Evolutionary conservation across 1,140 invertebrate genomes (phyloP).

Genomic region (Meloidogyne exigua): DNA sequence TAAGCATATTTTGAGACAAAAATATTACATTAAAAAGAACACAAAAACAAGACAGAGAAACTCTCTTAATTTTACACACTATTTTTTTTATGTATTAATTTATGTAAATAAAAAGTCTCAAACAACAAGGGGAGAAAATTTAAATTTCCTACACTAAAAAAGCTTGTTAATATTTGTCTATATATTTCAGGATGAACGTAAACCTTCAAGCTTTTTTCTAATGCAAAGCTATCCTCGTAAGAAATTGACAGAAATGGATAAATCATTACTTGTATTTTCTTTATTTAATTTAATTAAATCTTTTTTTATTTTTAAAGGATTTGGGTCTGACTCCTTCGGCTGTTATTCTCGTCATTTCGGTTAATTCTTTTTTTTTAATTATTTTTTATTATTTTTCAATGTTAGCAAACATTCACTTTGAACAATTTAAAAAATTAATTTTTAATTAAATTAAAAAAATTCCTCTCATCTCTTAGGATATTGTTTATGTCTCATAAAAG

Average conservation of each 20-base stretch:
- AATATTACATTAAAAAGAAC: too few relatives aligned
- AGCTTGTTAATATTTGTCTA: too few relatives aligned
- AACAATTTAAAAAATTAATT: not conserved
- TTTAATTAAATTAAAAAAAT: not conserved
- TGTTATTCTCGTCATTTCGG: constrained; percentile 30
- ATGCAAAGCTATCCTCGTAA: constrained; percentile 36
- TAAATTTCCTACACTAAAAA: too few relatives aligned
- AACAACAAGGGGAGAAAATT: too few relatives aligned
- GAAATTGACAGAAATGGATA: constrained; percentile 33
- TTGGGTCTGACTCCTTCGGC: constrained; percentile 34
- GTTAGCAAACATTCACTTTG: constrained; percentile 19
- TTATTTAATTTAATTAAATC: not conserved
- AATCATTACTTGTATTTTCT: constrained; percentile 25
- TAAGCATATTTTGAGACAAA: too few relatives aligned
- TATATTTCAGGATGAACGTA: constrained; percentile 26
- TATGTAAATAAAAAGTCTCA: too few relatives aligned
- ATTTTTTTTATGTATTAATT: too few relatives aligned
- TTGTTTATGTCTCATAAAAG: not conserved
- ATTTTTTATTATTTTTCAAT: constrained; percentile 19
- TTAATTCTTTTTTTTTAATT: not conserved
- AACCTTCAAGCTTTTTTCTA: constrained; percentile 26
- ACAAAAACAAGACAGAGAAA: too few relatives aligned
- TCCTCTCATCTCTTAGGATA: not conserved
- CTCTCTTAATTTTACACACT: too few relatives aligned
- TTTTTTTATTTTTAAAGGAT: constrained; percentile 1